Evolutionary conservation across 2,797 vertebrate species (phyloP).

Genomic region (Iguana delicatissima): DNA sequence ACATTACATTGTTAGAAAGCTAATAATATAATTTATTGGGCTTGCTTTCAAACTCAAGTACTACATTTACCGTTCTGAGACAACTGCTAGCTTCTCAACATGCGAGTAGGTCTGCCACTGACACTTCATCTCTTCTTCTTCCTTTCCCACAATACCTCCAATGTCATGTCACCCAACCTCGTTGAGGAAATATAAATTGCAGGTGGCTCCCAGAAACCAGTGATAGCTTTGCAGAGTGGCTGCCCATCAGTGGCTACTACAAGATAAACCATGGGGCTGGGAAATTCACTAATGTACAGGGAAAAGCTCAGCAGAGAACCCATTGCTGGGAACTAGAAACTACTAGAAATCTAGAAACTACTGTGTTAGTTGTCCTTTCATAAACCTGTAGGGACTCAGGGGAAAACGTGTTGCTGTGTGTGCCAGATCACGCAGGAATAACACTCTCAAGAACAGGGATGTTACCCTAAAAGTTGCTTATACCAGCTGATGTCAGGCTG

Average conservation of each 20-base stretch:
- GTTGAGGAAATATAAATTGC: no score
- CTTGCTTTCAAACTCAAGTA: neutral
- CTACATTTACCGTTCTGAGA: neutral
- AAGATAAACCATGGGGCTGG: neutral
- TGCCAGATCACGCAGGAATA: neutral
- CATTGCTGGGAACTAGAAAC: neutral
- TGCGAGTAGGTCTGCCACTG: neutral
- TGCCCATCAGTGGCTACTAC: no score
- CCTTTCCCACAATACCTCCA: no score
- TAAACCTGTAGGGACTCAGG: neutral
- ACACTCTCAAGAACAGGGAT: neutral
- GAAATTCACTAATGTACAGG: neutral
- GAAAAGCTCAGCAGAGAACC: neutral
- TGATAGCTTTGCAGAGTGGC: no score
- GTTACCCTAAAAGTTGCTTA: neutral
- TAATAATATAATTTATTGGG: neutral
- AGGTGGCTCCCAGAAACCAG: no score
- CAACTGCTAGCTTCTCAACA: neutral
- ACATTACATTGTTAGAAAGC: neutral
- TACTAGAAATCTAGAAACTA: neutral
- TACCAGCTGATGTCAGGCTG: neutral
- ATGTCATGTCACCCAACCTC: no score
- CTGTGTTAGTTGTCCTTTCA: neutral
- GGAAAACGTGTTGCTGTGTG: neutral
- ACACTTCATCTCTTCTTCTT: neutral